phyloP scores from a whole-genome alignment of 2,888 invertebrate species.

The Drosophila phalerata region DNA sequence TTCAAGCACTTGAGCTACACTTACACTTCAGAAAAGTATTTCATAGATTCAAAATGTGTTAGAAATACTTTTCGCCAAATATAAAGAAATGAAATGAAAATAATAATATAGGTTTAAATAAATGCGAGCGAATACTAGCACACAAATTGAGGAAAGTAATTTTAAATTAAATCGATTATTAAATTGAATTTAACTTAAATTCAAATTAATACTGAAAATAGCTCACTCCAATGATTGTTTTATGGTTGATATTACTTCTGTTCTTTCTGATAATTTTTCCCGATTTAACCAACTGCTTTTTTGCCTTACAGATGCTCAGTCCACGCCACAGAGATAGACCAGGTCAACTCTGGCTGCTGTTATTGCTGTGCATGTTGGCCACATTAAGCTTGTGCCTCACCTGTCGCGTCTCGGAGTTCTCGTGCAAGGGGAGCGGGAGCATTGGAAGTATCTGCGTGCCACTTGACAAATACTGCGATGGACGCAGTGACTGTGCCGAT shows the following conservation, averaged over 20 bases:
- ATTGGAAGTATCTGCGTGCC: constrained; percentile 91
- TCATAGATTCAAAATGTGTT: background rate
- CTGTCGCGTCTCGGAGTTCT: constrained; percentile 92
- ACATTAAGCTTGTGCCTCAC: constrained; percentile 84
- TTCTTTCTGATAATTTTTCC: background rate
- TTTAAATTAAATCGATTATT: background rate
- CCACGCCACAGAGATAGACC: constrained; percentile 7
- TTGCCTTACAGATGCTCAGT: constrained; percentile 56
- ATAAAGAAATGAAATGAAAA: constrained; percentile 2
- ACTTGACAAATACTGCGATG: constrained; percentile 94
- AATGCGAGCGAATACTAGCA: background rate
- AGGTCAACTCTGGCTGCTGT: constrained; percentile 58
- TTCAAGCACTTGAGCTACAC: constrained; percentile 17
- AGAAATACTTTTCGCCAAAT: background rate
- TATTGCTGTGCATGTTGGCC: constrained; percentile 84
- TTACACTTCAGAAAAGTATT: constrained; percentile 21
- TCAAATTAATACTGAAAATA: too few relatives aligned
- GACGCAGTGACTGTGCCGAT: constrained; percentile 93
- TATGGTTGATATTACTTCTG: too few relatives aligned
- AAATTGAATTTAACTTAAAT: too few relatives aligned
- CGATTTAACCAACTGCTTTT: background rate
- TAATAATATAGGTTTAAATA: background rate
- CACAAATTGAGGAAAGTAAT: background rate
- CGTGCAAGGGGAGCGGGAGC: constrained; percentile 89
- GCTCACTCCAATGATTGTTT: too few relatives aligned